phyloP scores from a whole-genome alignment of 2,113 vertebrate species.

The Lophura nycthemera region DNA sequence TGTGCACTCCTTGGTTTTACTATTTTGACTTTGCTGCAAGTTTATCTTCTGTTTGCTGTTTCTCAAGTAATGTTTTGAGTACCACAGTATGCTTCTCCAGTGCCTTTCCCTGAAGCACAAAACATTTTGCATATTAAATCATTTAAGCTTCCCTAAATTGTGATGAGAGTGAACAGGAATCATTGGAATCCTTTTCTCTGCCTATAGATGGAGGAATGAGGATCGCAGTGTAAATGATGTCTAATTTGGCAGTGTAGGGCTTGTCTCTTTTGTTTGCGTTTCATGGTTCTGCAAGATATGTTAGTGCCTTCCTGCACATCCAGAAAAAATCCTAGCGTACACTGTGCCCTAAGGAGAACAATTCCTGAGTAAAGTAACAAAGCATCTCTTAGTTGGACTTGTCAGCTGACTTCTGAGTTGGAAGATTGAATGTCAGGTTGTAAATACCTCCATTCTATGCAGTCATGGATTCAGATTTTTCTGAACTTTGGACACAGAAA shows the following conservation, averaged over 20 bases:
- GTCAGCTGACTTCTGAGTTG: not conserved
- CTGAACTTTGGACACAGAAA: not conserved
- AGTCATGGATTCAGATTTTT: not conserved
- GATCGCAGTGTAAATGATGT: not conserved
- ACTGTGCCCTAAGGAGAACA: not conserved
- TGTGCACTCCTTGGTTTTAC: not conserved
- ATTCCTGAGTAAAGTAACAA: not conserved
- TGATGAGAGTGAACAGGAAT: slow-evolving; percentile 17
- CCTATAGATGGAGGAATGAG: slow-evolving; percentile 12
- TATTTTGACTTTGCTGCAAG: not conserved
- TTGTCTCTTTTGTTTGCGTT: not conserved
- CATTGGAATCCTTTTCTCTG: not conserved
- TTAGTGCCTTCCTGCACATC: not conserved
- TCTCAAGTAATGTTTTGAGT: not conserved
- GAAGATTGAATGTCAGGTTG: not conserved
- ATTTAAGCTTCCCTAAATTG: slow-evolving; percentile 12
- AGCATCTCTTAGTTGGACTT: not conserved
- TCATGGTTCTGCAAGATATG: not conserved
- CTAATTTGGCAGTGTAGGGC: not conserved
- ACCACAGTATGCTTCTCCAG: not conserved
- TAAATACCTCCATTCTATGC: not conserved
- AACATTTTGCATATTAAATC: not conserved
- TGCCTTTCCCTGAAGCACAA: slow-evolving; percentile 17
- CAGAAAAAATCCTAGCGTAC: not conserved
- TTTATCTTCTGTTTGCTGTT: not conserved